Percentiles rank a stretch among this genome's conserved stretches.
Evolutionary conservation across 2,797 vertebrate species (phyloP).

Genomic region (Rousettus madagascariensis): DNA sequence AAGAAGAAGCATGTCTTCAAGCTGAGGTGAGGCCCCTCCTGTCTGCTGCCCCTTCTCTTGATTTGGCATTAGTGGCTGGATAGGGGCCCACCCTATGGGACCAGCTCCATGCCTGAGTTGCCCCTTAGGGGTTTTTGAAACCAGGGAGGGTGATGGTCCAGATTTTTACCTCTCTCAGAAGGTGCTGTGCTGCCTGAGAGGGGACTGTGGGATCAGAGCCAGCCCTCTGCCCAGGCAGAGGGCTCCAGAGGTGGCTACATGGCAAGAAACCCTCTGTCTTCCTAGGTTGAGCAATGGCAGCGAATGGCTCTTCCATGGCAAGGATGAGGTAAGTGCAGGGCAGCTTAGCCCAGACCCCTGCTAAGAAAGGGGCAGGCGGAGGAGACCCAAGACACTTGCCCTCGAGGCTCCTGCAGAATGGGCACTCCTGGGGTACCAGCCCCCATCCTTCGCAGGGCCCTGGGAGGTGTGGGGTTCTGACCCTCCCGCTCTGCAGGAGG

Average conservation of each 20-base stretch:
- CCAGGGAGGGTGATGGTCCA: neutral
- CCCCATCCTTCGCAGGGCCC: neutral
- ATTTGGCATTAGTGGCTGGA: neutral
- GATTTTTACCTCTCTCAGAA: neutral
- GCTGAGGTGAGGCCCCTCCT: conserved; percentile 87
- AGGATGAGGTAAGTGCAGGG: conserved; percentile 92
- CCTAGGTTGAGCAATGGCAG: conserved; percentile 93
- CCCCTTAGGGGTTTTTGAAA: neutral
- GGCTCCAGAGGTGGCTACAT: rapidly evolving
- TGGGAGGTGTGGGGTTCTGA: neutral
- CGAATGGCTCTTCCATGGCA: conserved; percentile 98
- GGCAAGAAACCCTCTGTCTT: conserved; percentile 59
- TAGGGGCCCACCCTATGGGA: rapidly evolving
- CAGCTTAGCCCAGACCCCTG: neutral
- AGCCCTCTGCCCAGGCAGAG: neutral
- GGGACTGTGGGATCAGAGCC: neutral
- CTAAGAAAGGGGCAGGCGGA: neutral
- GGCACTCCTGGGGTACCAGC: neutral
- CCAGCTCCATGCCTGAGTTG: neutral
- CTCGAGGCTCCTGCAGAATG: neutral
- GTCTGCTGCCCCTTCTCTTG: neutral
- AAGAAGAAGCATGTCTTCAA: conserved; percentile 97
- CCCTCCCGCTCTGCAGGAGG: conserved; percentile 85
- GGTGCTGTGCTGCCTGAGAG: neutral
- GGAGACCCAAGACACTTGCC: neutral